Evolutionary conservation across 2,797 vertebrate genomes (phyloP), one percentile per base, ranked within the genome.

Genomic region (Schizopygopsis malacanthus): DNA sequence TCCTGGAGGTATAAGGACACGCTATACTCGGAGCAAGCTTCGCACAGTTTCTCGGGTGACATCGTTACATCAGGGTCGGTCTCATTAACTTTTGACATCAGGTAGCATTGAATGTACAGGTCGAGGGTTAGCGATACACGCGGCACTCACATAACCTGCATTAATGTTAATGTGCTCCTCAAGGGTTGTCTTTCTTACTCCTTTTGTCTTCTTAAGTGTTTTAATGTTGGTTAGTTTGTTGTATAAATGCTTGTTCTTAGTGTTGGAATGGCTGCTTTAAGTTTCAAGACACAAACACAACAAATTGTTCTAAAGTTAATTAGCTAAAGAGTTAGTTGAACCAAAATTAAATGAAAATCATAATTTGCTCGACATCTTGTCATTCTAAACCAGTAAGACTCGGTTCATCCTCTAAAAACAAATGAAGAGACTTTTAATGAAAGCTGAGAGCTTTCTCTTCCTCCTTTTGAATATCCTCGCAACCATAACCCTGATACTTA

Each of bases 31-130:
- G 25, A 80, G 33, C 65, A 56, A 77, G 61, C 28, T 75, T 83
- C 37, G 6, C 25, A 45, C 56, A 71, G 67, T 85, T 79, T 85
- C 87, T 85, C 41, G 1, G 79, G 83, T 87, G 54, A 76, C 83
- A 13, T 25, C 18, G 33, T 45, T 73, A 77, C 83, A 70, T 72
- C 43, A 82, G 72, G 52, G 63, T 82, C 83, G 16, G 71, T 47
- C 47, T 78, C 65, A 72, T 85, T 71, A n/a, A 80, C 61, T 59
- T 87, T 70, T 82, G 52, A 61, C 63, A 81, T 67, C 79, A 28
- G 28, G 47, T 72, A 56, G 81, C 28, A 22, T 18, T 0, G 18
- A 67, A 45, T 73, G 71, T 72, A 73, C 63, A 82, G 76, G 63
- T 67, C 7, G 37, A 43, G 45, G 76, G 56, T 77, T 79, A 63